Base-by-base conservation (phyloP, 2,888 invertebrate genomes). In the Alcis repandata region DNA sequence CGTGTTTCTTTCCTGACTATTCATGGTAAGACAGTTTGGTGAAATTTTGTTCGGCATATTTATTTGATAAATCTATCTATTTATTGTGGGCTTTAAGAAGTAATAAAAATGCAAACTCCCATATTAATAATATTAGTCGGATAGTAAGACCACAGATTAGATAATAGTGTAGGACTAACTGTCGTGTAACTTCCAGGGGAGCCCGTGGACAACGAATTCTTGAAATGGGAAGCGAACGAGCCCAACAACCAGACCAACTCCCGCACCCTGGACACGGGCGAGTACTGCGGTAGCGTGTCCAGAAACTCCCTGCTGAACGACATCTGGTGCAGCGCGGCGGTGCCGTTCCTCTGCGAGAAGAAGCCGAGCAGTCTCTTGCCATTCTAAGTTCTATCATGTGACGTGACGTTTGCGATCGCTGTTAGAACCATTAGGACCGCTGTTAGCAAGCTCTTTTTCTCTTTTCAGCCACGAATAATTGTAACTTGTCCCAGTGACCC, bases 271-370 rank as follows among this genome's bases (percentile, higher is more conserved):
- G 63, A 63, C 17, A 13, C 13, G 2, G 63, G 63, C 0, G 63
- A 63, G 32, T 63, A 52, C 32, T 63, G 63, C 27, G 63, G 63
- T 0, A 52, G 51, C 22, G 48, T 57, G 8, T 11, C 8, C 1
- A 15, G 33, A 11, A 41, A 62, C 10, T 54, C 4, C 0, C 4
- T n/a, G 1, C 51, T 68, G 0, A 43, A 58, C 17, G 70, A 71
- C 19, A 51, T 61, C 6, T 61, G 60, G 13, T 71, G 70, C 20
- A 41, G 60, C 11, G 59, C 53, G 36, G 4, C 59, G 1, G 4
- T 64, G 15, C 59, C 70, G 0, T 71, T 68, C 46, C 59, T 71
- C 0, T 68, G 70, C 36, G 70, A 71, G 51, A 71, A 60, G 45
- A 53, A 40, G 22, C 67, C 60, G 4, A 46, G 53, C 19, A 66